Base-by-base conservation (phyloP, 2,888 invertebrate genomes). In the Drosophila monieri region DNA sequence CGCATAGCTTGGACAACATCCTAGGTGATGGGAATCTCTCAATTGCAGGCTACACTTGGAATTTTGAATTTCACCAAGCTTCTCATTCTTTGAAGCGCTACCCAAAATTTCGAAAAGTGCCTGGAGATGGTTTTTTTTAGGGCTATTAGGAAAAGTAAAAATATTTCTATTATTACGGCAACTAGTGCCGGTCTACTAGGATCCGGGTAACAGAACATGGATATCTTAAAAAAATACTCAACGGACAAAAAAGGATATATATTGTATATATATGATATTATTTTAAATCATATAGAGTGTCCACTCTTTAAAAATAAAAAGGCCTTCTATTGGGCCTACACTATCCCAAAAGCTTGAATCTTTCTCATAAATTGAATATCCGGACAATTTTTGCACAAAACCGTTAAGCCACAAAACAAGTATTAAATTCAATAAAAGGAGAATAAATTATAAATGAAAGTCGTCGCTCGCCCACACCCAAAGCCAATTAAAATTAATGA, bases 401-500 rank as follows among this genome's bases (percentile, higher is more conserved):
- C 27, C 27, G 3, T 27, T 0, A 9, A 27, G 9, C 10, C 21
- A 12, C 4, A 39, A 32, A 52, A 14, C 18, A 18, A 21, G 39
- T 58, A 44, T 32, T 32, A 69, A 30, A 58, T 57, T 66, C 49
- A 68, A 66, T 68, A 44, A 68, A 46, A 46, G 21, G 23, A 14
- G 35, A 67, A 58, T 49, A 48, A 39, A 37, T 57, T 51, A 69
- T 56, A 14, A 47, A 47, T 35, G 48, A 67, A 43, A 46, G 47
- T 2, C 35, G 14, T n/a, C 14, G 30, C 21, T 18, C 65, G 12
- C n/a, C 64, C 43, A 23, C 67, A 41, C 47, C 56, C 58, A 53
- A 10, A 53, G 69, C 27, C 64, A 72, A 72, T 85, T 76, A 55
- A 59, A 78, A 73, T 78, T 66, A 73, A 85, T 72, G 83, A 70